Evolutionary conservation across 2,888 invertebrate genomes (phyloP).

Genomic region (Folsomia manolachei): DNA sequence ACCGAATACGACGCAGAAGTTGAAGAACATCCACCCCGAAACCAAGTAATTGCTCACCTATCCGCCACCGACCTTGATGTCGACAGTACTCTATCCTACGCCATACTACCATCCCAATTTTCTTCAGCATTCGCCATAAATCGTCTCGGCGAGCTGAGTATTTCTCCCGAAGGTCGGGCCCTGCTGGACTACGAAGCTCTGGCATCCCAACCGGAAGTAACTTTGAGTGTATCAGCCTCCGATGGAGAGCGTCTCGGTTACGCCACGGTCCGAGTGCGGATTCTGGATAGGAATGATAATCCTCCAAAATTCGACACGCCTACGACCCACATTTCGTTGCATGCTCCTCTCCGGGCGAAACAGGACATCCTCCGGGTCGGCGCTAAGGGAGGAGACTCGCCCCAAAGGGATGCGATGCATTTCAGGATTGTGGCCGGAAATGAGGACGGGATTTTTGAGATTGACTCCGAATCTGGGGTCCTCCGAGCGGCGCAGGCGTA

Average conservation of each 20-base stretch:
- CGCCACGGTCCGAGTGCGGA: constrained; percentile 26
- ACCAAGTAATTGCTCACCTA: constrained; percentile 70
- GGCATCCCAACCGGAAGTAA: constrained; percentile 24
- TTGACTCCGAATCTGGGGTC: constrained; percentile 75
- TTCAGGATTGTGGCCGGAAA: constrained; percentile 73
- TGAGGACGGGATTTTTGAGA: constrained; percentile 67
- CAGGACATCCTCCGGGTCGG: constrained; percentile 75
- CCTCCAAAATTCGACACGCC: constrained; percentile 72
- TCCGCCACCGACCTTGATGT: constrained; percentile 72
- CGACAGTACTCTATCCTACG: constrained; percentile 63
- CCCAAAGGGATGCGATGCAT: constrained; percentile 70
- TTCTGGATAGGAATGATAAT: constrained; percentile 34
- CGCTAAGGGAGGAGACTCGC: constrained; percentile 78
- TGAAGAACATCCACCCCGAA: constrained; percentile 71
- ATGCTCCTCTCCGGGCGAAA: constrained; percentile 71
- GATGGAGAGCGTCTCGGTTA: constrained; percentile 38
- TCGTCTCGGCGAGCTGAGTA: constrained; percentile 68
- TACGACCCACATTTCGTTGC: constrained; percentile 76
- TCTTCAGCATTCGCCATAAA: constrained; percentile 68
- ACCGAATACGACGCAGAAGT: constrained; percentile 67
- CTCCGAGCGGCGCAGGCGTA: constrained; percentile 71
- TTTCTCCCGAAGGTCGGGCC: constrained; percentile 63
- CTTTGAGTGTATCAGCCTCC: constrained; percentile 34
- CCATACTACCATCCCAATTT: constrained; percentile 57
- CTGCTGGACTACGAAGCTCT: constrained; percentile 73